phyloP scores from a whole-genome alignment of 2,888 invertebrate species.

The Strigamia maritima region DNA sequence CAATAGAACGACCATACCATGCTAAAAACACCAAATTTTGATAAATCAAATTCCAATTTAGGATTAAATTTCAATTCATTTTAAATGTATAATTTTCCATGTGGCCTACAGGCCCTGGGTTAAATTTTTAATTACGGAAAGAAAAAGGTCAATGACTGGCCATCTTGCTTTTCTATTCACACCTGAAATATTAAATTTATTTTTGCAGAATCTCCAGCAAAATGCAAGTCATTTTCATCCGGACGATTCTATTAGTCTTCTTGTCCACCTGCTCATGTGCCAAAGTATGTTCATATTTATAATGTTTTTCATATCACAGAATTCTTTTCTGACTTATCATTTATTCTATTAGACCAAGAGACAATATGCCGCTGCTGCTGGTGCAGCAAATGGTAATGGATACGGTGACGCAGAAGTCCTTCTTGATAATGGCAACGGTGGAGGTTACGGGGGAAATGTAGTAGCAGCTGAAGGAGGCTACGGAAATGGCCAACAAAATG shows the following conservation, averaged over 20 bases:
- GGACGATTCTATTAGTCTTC: not conserved
- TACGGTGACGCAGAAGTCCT: not conserved
- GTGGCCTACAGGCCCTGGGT: not conserved
- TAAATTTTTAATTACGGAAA: not conserved
- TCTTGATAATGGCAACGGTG: not conserved
- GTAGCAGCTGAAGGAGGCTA: constrained; percentile 5
- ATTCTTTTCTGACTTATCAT: not conserved
- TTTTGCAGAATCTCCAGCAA: constrained; percentile 7
- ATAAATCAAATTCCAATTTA: too few relatives aligned
- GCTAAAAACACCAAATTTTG: too few relatives aligned
- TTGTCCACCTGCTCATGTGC: not conserved
- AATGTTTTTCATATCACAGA: not conserved
- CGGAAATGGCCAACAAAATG: not conserved
- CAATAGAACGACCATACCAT: too few relatives aligned
- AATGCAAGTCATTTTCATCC: not conserved
- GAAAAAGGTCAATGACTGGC: not conserved
- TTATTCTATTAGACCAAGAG: not conserved
- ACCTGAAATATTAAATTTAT: not conserved
- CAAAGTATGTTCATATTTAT: not conserved
- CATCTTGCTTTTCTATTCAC: not conserved
- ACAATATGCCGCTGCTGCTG: not conserved
- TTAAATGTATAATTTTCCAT: not conserved
- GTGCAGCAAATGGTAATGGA: constrained; percentile 6
- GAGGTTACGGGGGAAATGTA: not conserved
- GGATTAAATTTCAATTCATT: too few relatives aligned